A percentile compares a stretch with the other conserved stretches of the same genome.
Conservation (phyloP, 2,797 vertebrate species). For the Poliocrania exsul region DNA sequence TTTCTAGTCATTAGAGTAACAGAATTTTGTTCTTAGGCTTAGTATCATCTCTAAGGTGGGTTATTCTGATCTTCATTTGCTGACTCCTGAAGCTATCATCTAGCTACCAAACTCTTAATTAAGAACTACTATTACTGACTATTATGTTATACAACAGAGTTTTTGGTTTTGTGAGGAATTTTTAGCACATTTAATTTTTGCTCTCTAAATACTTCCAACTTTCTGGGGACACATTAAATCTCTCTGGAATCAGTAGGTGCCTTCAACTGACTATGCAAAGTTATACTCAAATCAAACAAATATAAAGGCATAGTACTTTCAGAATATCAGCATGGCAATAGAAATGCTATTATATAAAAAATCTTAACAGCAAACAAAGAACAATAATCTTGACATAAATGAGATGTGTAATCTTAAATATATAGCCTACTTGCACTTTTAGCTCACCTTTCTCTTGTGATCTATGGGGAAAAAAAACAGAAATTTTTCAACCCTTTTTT, state of each 20-base stretch:
- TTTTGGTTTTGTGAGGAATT: background rate
- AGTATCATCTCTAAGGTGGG: background rate
- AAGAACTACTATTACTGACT: background rate
- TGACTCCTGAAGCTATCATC: background rate
- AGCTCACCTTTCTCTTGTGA: background rate
- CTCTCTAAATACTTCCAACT: background rate
- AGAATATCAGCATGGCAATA: background rate
- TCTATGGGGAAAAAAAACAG: accelerated
- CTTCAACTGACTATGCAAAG: background rate
- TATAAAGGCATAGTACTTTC: background rate
- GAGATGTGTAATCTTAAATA: background rate
- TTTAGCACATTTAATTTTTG: background rate
- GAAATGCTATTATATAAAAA: background rate
- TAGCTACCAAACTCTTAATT: background rate
- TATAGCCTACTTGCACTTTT: background rate
- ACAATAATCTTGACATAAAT: background rate
- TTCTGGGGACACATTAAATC: background rate
- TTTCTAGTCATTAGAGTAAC: background rate
- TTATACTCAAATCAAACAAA: background rate
- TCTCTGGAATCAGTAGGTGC: background rate
- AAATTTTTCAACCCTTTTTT: background rate
- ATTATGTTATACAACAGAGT: background rate
- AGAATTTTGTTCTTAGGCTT: background rate
- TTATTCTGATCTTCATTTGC: background rate
- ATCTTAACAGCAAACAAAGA: background rate